A percentile compares a stretch with the other conserved stretches of the same genome.
phyloP scores from a whole-genome alignment of 2,113 vertebrate species.

The Odocoileus hemionus region DNA sequence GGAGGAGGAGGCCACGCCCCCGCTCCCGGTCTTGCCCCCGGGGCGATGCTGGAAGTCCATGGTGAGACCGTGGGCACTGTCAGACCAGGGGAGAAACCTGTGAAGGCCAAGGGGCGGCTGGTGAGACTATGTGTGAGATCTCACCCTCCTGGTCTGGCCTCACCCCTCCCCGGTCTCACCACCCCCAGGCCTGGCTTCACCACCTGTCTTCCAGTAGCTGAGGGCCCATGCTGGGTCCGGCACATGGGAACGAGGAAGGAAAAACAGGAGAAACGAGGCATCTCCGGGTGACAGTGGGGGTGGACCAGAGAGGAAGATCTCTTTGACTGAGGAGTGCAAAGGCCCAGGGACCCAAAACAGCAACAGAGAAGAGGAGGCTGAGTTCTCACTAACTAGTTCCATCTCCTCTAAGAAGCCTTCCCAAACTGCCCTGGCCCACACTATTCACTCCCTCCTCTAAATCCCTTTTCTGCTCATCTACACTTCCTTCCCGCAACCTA shows the following conservation, averaged over 20 bases:
- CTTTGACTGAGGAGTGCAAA: too few relatives aligned
- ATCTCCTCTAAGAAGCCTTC: neutral
- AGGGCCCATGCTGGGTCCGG: neutral
- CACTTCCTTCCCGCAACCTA: accelerated
- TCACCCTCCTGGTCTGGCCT: neutral
- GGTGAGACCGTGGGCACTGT: neutral
- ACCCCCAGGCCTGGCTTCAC: neutral
- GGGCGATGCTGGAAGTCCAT: conserved; percentile 99
- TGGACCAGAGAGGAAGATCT: neutral
- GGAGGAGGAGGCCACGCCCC: conserved; percentile 94
- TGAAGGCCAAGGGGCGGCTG: accelerated
- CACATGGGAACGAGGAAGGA: neutral
- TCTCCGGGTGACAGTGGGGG: accelerated
- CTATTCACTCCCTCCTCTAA: neutral
- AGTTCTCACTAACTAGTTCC: too few relatives aligned
- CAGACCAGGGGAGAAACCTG: neutral
- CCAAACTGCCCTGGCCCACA: neutral
- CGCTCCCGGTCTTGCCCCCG: conserved; percentile 96
- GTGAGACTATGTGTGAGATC: accelerated
- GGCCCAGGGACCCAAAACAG: neutral
- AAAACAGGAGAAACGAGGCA: neutral
- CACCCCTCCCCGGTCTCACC: neutral
- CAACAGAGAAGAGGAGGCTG: neutral
- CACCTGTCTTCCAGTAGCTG: neutral
- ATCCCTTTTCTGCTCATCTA: neutral